Base-by-base conservation (phyloP, 2,888 invertebrate genomes). In the Nebria salina region DNA sequence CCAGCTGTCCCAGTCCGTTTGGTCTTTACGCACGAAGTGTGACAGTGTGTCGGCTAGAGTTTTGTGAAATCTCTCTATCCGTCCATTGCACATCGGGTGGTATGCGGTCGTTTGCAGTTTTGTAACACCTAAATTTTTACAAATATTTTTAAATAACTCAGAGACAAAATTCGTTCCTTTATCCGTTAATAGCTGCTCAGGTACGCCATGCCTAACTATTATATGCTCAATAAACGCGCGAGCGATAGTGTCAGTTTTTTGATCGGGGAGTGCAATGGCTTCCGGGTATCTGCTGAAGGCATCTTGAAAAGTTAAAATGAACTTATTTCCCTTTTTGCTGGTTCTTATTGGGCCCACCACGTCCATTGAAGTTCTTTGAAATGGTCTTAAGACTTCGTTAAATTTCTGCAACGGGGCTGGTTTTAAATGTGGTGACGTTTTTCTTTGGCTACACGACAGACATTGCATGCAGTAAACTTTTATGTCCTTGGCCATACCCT, bases 61-160 rank as follows among this genome's bases (percentile, higher is more conserved):
- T 70, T 86, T 74, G 65, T 87, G 87, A 54, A 84, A 82, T 65
- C 87, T 34, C 77, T 87, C 87, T 0, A 87, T 82, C 65, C 84
- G 81, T 3, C 86, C 87, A 74, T 88, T 88, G 1, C 84, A 77
- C 15, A 83, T 82, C 1, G 87, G 86, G 41, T 85, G 85, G 76
- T 86, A 86, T 4, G 85, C 79, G 0, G 85, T 84, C 1, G 85
- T 86, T 42, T 84, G 83, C 6, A 85, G 41, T 75, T 84, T 84
- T n/a, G 83, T 74, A 7, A 86, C 85, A 0, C 83, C 79, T 26
- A 86, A 75, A 6, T 83, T 65, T 73, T 83, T 82, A 42, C 85
- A 85, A 2, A 86, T 65, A 85, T 82, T 70, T 20, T 83, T 83
- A 9, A 86, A 83, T n/a, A 86, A 9, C 6, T 83, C 70, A 0